These are phyloP conservation scores for Catostylus mosaicus DNA, from an alignment of 30 jellyfish, hydroid and myxozoan species.

Conservation along the genomic window DNA sequence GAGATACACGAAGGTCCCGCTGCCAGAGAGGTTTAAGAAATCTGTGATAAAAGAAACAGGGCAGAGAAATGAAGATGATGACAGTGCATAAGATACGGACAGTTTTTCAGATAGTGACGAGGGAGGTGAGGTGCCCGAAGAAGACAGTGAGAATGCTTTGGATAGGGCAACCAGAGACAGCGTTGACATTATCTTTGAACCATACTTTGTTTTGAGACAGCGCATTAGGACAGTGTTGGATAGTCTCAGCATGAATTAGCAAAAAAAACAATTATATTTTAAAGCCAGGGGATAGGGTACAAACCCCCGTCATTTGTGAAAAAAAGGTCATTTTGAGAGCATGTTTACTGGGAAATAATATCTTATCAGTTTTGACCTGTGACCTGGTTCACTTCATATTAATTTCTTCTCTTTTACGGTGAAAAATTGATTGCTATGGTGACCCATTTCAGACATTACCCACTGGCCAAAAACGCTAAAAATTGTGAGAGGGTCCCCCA, in stretches of 20 bases:
- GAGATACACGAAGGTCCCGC: conserved; percentile 27
- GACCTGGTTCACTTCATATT: background rate
- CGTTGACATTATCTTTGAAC: conserved; percentile 25
- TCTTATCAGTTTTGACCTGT: conserved; percentile 16
- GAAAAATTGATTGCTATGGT: too few species aligned
- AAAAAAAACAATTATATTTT: background rate
- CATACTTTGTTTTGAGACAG: conserved; percentile 17
- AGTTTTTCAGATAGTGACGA: conserved; percentile 27
- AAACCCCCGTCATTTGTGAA: background rate
- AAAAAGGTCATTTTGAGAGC: conserved; percentile 6
- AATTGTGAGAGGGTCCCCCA: too few species aligned
- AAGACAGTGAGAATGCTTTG: conserved; percentile 14
- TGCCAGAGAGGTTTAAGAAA: conserved; percentile 33
- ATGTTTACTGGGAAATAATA: conserved; percentile 1
- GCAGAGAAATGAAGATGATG: conserved; percentile 43
- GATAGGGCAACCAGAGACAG: background rate
- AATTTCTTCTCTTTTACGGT: background rate
- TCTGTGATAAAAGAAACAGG: conserved; percentile 10
- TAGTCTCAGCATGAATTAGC: background rate
- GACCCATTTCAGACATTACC: too few species aligned
- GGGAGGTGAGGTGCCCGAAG: conserved; percentile 15
- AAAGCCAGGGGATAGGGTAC: background rate
- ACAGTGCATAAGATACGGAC: conserved; percentile 41
- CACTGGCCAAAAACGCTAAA: too few species aligned
- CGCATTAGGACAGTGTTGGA: conserved; percentile 12